Percentiles rank a stretch among this genome's conserved stretches.
Conservation (phyloP, 1,140 invertebrate species). For the Trichomalopsis sarcophagae region DNA sequence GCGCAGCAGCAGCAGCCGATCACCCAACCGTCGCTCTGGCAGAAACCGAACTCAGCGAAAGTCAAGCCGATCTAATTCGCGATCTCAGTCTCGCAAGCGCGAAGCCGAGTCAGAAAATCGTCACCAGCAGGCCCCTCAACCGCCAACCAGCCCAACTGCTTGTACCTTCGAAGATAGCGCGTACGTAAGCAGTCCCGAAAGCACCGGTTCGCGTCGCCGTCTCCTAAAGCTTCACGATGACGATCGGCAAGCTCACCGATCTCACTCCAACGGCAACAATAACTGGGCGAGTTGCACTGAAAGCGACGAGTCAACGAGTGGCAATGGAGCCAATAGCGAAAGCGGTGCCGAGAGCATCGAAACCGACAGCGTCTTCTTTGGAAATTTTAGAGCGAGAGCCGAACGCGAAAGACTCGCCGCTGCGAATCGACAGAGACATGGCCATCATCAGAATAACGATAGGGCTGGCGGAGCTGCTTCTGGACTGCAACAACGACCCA, state of each 20-base stretch:
- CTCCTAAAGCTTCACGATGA: conserved; percentile 58
- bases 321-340: conserved; percentile 84
- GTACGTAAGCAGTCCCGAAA: conserved; percentile 85
- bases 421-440: neutral
- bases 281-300: conserved; percentile 31
- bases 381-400: conserved; percentile 62
- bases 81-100: neutral
- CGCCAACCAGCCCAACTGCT: neutral
- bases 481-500: conserved; percentile 10
- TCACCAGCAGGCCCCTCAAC: neutral
- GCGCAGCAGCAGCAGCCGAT: neutral
- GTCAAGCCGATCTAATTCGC: neutral
- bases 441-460: neutral
- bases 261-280: conserved; percentile 18
- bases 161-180: conserved; percentile 74
- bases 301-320: conserved; percentile 82
- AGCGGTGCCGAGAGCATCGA: conserved; percentile 89
- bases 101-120: neutral
- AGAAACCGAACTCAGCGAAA: neutral
- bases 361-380: conserved; percentile 88
- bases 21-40: neutral
- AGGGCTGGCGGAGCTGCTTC: neutral
- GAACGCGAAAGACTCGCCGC: neutral
- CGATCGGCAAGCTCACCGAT: conserved; percentile 46
- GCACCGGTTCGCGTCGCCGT: conserved; percentile 72